A percentile compares a stretch with the other conserved stretches of the same genome.
These are phyloP conservation scores for Sphyrna mokarran DNA, from an alignment of 2,113 vertebrate genomes.

Conservation along the genomic window DNA sequence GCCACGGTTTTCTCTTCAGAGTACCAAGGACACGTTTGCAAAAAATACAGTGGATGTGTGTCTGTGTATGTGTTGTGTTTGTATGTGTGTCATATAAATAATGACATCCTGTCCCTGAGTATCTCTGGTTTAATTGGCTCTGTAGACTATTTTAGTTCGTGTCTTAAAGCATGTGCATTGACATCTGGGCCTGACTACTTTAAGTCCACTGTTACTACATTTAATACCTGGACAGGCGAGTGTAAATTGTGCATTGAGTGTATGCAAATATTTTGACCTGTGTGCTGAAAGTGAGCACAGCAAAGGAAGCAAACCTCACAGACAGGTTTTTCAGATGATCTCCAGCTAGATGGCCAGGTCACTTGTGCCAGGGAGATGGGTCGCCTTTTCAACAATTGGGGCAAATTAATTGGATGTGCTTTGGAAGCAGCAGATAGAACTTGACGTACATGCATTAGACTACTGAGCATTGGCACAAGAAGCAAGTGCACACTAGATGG, in stretches of 20 bases:
- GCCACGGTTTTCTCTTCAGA: too few relatives aligned
- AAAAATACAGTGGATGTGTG: neutral
- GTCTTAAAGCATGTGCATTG: neutral
- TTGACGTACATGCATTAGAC: neutral
- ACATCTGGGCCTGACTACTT: neutral
- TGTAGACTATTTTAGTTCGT: neutral
- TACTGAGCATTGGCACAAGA: neutral
- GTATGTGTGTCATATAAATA: neutral
- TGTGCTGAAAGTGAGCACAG: neutral
- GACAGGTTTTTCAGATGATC: neutral
- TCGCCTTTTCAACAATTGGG: neutral
- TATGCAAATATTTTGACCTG: neutral
- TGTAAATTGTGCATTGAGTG: neutral
- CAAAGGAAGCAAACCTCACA: too few relatives aligned
- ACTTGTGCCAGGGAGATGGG: neutral
- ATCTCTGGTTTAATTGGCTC: neutral
- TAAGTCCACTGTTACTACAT: neutral
- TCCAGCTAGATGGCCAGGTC: neutral
- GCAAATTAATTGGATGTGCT: neutral
- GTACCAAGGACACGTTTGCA: neutral
- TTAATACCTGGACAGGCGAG: neutral
- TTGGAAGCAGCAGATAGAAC: conserved; percentile 4
- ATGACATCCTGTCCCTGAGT: neutral
- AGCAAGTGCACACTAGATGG: neutral
- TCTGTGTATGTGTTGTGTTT: neutral